phyloP scores from a whole-genome alignment of 2,113 vertebrate species.

The Ginglymostoma cirratum region DNA sequence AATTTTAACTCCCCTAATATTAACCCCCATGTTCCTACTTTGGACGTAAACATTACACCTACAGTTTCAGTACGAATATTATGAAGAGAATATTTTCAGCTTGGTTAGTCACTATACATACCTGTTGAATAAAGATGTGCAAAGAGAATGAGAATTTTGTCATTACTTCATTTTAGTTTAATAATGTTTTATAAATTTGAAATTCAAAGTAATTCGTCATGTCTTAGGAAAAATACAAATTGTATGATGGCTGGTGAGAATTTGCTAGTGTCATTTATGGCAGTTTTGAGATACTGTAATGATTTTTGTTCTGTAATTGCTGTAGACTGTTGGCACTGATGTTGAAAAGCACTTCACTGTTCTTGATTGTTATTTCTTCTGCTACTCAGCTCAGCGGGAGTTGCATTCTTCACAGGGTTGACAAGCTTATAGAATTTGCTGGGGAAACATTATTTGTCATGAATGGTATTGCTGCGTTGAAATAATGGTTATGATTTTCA shows the following conservation, averaged over 20 bases:
- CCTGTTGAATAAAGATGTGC: background rate
- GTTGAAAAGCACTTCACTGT: background rate
- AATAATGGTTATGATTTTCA: background rate
- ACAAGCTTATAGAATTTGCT: background rate
- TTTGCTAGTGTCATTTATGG: background rate
- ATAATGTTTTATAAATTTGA: background rate
- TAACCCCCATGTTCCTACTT: too few relatives aligned
- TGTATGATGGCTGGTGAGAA: background rate
- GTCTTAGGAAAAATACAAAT: background rate
- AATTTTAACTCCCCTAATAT: too few relatives aligned
- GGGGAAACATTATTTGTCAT: background rate
- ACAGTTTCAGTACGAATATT: background rate
- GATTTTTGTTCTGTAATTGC: background rate
- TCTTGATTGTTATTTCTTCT: background rate
- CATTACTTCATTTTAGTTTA: background rate
- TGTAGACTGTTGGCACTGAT: background rate
- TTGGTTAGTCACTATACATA: background rate
- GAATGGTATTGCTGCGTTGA: background rate
- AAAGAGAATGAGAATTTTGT: background rate
- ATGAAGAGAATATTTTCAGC: background rate
- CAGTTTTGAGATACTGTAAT: background rate
- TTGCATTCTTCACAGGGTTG: background rate
- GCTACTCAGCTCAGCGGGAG: background rate
- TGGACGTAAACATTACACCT: background rate
- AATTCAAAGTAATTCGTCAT: background rate